Evolutionary conservation across 2,797 vertebrate species (phyloP), one percentile per base, ranked within the genome.

Genomic region (Sebastiscus albofasciatus): DNA sequence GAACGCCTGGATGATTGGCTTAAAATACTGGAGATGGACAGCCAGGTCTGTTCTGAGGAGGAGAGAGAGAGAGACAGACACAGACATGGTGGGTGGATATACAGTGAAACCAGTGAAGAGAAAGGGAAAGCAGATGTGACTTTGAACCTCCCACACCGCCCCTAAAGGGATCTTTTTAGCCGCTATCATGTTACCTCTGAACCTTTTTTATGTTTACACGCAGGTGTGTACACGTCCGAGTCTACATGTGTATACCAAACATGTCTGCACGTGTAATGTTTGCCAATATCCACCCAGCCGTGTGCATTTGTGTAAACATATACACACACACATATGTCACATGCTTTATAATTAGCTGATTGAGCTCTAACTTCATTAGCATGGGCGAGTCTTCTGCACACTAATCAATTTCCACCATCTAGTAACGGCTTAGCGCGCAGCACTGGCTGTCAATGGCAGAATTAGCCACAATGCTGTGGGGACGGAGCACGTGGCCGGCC

Each of bases 311-410:
- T 74, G 52, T 66, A 87, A 74, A 86, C 78, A 84, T 39, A 72
- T 6, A 78, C 75, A 65, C 36, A 65, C 59, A 65, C 72, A 78
- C 77, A 74, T 27, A 81, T 33, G 76, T 86, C 88, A 85, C 87
- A 88, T 87, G 91, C 83, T 86, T 89, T 70, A 86, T 92, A 92
- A 95, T 94, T 90, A 94, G 89, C 89, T 91, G 89, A 93, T 91
- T 92, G 80, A 90, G 85, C 89, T 82, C 79, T 90, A 90, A 92
- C 91, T 90, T 89, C 83, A 94, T 94, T 90, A 92, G 77, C 74
- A 84, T 79, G 80, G 73, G 80, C 54, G 64, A 84, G 82, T 85
- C 85, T 77, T 81, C 70, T 88, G 89, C 83, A 85, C 82, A 85
- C 85, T 83, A 92, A 94, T 95, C 92, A 91, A 92, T 95, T 93